Evolutionary conservation across 2,888 invertebrate genomes (phyloP), one percentile per base, ranked within the genome.

Genomic region (Tolmerus cingulatus): DNA sequence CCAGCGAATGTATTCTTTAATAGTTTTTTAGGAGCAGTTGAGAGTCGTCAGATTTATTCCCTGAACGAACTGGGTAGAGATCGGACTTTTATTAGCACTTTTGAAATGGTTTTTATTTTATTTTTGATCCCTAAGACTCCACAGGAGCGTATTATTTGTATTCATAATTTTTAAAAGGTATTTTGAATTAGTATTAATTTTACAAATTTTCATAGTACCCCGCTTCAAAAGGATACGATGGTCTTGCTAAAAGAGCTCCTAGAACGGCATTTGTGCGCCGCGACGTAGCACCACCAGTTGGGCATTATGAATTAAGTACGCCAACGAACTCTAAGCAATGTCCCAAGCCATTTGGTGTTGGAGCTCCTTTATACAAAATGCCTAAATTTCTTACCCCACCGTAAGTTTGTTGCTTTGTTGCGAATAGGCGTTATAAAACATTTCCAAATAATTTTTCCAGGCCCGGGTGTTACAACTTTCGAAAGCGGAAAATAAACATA

Each of bases 221-320:
- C 1, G 90, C 91, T 0, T 90, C 90, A 79, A 88, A 89, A 9
- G 92, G 92, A 0, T 91, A 90, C 86, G 91, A 91, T 0, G 90
- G 91, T 0, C 89, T 92, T 40, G 91, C 90, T 23, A 91, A 90
- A 84, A 91, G 91, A 86, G 88, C 90, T 76, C 88, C 90, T 5
- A 91, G 92, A 1, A 77, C 19, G 9, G 46, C 76, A 14, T 86
- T 57, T 3, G 9, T 37, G 14, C n/a, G 30, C 51, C 23, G 43
- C 12, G 40, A 40, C 1, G 40, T 40, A 40, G 77, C 74, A 37
- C 92, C 92, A 0, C 89, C 91, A 2, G 87, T 91, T 16, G 92
- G 92, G 23, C 74, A 89, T 0, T 92, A 92, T 86, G 90, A 91
- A 27, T 30, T 90, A 1, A 87, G 88, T 0, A 43, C 40, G 0